Evolutionary conservation across 2,113 vertebrate species (phyloP), one percentile per base, ranked within the genome.

Genomic region (Baryphthengus martii): DNA sequence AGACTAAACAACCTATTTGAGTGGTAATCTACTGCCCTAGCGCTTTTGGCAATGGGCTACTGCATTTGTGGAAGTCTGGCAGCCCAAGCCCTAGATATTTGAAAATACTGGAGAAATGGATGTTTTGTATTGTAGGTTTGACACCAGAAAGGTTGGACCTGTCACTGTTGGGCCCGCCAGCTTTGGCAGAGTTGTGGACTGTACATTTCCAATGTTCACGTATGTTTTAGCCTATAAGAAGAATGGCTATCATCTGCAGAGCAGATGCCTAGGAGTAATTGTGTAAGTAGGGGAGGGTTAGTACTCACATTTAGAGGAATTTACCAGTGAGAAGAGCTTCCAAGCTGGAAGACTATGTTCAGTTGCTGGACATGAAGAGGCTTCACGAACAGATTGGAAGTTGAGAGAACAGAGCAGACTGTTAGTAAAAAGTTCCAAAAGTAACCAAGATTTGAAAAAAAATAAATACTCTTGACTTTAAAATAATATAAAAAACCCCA

Each of bases 131-230:
- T 25, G n/a, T 16, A 53, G 15, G 16, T 47, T 21, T 68, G 58
- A 79, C 39, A 44, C 29, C 23, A 31, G 66, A 50, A 50, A 47
- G 20, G 8, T 21, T 73, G 62, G 40, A 49, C 16, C 45, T 76
- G 16, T n/a, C 53, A 37, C 40, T 70, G 29, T 53, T 55, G 18
- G 75, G 8, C 24, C 49, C 90, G 58, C 49, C 83, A 93, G 28
- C 31, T 65, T 52, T 83, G 53, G 47, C 52, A 94, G 70, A 55
- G 35, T 39, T 65, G 59, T 6, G 65, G 63, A 17, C 42, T 28
- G 31, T 20, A 11, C 8, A 3, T 78, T 93, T 78, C 33, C 52
- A 71, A 25, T 0, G 4, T 35, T 71, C 0, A 2, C 0, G 0
- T 33, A 35, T 65, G 37, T n/a, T 89, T 61, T 72, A 74, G 61